Evolutionary conservation across 2,797 vertebrate species (phyloP), one percentile per base, ranked within the genome.

Genomic region (Falco columbarius): DNA sequence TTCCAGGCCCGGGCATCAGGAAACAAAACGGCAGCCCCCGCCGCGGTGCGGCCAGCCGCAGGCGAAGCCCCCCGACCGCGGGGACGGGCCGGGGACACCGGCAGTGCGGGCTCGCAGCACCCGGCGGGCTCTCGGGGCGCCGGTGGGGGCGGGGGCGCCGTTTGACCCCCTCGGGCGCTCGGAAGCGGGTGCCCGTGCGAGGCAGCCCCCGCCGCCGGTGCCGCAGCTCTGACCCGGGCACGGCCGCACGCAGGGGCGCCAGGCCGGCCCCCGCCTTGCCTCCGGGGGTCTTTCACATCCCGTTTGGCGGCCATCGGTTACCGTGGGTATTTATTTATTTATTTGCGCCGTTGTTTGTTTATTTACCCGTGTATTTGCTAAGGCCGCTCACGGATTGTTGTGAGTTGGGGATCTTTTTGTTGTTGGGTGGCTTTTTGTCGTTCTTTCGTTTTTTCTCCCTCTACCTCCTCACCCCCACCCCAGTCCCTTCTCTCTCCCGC

Each of bases 261-360:
- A 22, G 51, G 1, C 17, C 36, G 36, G 36, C 30, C 15, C 51
- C 42, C 15, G 67, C 30, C 26, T 4, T 65, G 26, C 62, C 88
- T 49, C 81, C 10, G 52, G 73, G 79, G 56, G 14, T 56, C 36
- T 61, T 87, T 83, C 91, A 34, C 77, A 86, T 77, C 91, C 29
- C 89, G 30, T 89, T 74, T 87, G 87, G 93, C 59, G 19, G 59
- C 46, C 49, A 65, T 58, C 36, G 27, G 29, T 85, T 85, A 51
- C 44, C 12, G 40, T n/a, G 26, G 81, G 44, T 71, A 36, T 90
- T 49, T 74, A 12, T 84, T 89, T 86, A 59, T 95, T 85, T 92
- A 46, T 83, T 76, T 70, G 27, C 51, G 68, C 47, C 7, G 38
- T 12, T 62, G 76, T 58, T 94, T 94, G 46, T 88, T 93, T 92